A percentile compares a stretch with the other conserved stretches of the same genome.
phyloP scores from a whole-genome alignment of 2,113 vertebrate genomes.

The Delphinus delphis region DNA sequence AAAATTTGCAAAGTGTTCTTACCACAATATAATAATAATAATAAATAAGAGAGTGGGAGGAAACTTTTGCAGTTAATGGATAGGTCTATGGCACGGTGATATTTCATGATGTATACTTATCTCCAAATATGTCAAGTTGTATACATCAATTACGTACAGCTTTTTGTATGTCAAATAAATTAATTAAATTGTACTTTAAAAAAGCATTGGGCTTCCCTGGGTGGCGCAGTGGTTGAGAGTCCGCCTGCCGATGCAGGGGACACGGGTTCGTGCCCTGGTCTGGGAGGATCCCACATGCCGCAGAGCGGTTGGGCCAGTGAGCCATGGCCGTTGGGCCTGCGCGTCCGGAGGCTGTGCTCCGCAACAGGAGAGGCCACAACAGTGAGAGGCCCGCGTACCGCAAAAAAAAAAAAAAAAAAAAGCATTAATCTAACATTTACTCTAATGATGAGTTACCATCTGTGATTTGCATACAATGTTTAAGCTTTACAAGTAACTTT shows the following conservation, averaged over 20 bases:
- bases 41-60: background rate
- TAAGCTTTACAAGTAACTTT: background rate
- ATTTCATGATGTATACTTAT: background rate
- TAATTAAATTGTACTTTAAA: background rate
- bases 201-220: background rate
- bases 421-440: background rate
- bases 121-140: background rate
- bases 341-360: too few relatives aligned
- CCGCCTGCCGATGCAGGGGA: too few relatives aligned
- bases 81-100: background rate
- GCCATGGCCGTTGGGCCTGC: too few relatives aligned
- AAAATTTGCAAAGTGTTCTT: background rate
- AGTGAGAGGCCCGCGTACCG: too few relatives aligned
- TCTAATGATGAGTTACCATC: background rate
- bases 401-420: background rate
- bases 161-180: background rate
- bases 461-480: background rate
- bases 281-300: too few relatives aligned
- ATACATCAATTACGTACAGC: background rate
- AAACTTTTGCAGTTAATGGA: background rate
- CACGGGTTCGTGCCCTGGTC: too few relatives aligned
- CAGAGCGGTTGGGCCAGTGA: too few relatives aligned
- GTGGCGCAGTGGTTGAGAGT: too few relatives aligned
- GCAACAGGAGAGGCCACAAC: too few relatives aligned
- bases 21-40: background rate